Evolutionary conservation across 2,888 invertebrate genomes (phyloP).

Genomic region (Eueremaeus valkanovi): DNA sequence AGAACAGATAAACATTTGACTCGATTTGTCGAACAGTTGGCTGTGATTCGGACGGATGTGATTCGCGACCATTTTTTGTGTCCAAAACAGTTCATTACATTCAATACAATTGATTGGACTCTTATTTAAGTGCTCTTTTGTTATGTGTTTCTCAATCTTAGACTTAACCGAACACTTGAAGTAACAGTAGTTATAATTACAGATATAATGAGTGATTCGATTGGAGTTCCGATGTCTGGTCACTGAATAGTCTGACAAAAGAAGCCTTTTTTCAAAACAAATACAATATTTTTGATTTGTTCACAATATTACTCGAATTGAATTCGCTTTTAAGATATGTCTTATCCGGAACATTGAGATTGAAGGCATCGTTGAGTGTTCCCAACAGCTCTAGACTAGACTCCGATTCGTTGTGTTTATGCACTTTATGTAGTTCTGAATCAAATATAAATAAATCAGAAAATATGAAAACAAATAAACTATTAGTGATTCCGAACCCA

Average conservation of each 20-base stretch:
- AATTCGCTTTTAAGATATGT: neutral
- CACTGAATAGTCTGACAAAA: slow-evolving; percentile 1
- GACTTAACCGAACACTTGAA: neutral
- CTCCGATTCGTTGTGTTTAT: neutral
- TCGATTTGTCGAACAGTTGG: neutral
- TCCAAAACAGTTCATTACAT: slow-evolving; percentile 23
- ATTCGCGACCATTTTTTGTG: neutral
- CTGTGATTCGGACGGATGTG: neutral
- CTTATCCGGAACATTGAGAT: neutral
- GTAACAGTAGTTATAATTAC: slow-evolving; percentile 23
- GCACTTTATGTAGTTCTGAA: neutral
- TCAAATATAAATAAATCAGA: neutral
- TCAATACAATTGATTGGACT: neutral
- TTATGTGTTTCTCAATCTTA: slow-evolving; percentile 1
- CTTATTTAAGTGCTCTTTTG: neutral
- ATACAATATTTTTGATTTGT: neutral
- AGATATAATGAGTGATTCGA: neutral
- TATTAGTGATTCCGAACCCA: neutral
- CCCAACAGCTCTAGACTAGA: neutral
- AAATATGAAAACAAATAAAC: neutral
- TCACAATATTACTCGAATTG: neutral
- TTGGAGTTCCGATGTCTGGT: slow-evolving; percentile 10
- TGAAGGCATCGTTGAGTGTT: neutral
- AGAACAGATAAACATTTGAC: neutral
- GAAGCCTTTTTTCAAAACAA: no score